Conservation (phyloP, 2,113 vertebrate genomes). For the Limanda limanda region DNA sequence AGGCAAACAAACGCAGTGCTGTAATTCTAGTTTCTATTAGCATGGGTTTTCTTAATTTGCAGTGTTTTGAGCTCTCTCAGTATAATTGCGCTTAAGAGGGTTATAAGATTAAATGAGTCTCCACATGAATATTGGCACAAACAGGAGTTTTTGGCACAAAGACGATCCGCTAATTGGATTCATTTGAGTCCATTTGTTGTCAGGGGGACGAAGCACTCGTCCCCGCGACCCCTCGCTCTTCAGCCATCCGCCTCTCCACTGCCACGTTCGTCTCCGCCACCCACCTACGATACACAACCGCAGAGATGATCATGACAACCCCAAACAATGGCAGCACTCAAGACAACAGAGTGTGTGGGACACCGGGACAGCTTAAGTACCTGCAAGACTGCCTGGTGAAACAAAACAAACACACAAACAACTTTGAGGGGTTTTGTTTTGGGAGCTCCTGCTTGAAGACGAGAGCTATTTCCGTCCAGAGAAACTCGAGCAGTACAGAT, state of each 20-base stretch:
- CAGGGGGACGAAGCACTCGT: conserved; percentile 61
- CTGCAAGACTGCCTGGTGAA: conserved; percentile 42
- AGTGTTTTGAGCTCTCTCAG: too few species aligned
- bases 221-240: conserved; percentile 52
- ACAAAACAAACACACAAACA: conserved; percentile 46
- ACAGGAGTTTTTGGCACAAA: conserved; percentile 64
- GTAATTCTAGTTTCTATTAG: too few species aligned
- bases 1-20: too few species aligned
- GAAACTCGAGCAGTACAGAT: neutral
- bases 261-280: conserved; percentile 45
- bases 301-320: conserved; percentile 65
- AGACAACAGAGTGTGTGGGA: conserved; percentile 60
- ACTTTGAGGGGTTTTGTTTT: conserved; percentile 60
- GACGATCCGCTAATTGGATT: conserved; percentile 66
- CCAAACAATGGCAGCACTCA: conserved; percentile 53
- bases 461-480: conserved; percentile 5
- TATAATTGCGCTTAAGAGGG: conserved; percentile 15
- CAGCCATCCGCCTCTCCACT: conserved; percentile 52
- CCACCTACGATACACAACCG: conserved; percentile 61
- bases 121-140: conserved; percentile 64
- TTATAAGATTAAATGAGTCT: conserved; percentile 52
- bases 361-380: conserved; percentile 58
- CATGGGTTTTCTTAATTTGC: too few species aligned
- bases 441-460: conserved; percentile 57
- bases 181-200: conserved; percentile 69